Base-by-base conservation (phyloP, 2,888 invertebrate species). In the Leucophenga maculata region DNA sequence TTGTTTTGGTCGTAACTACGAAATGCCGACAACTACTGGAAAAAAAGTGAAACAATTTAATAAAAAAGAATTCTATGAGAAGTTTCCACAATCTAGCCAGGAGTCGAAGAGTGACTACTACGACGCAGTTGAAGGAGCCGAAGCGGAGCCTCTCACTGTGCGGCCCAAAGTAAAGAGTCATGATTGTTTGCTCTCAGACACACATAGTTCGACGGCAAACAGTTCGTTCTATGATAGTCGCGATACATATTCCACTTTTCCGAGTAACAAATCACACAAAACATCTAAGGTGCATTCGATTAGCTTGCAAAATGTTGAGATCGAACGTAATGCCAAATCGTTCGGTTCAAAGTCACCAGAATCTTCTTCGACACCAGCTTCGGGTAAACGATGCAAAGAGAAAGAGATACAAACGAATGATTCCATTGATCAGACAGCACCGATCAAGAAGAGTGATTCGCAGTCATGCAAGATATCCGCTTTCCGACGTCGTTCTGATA, bases 81-180 rank as follows among this genome's bases (percentile, higher is more conserved):
- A 93, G 72, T 83, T 85, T 46, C 75, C 79, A 1, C 91, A 92
- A 32, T 93, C 93, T 0, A 93, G 93, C 82, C 90, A 92, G 73
- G 93, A 93, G 77, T 93, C 93, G 0, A 92, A 92, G 78, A 93
- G 92, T 77, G 93, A 93, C 82, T 92, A 93, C 81, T 93, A 92
- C 77, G 93, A 93, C 84, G 90, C 92, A 0, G 92, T 92, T 79
- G 89, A 91, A 4, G 75, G 31, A 31, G 67, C 32, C 4, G 72
- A 78, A 14, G 16, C 69, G 9, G 81, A 84, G 39, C 68, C 67
- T 3, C 69, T 87, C 1, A 83, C 79, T 39, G 71, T 75, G 3
- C 77, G 85, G 0, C 86, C 86, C 14, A 91, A 90, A 74, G 90
- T 90, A 3, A 91, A 91, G 76, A 92, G 92, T 46, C 91, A 92